Base-by-base conservation (phyloP, 2,888 invertebrate species). In the Theretra japonica region DNA sequence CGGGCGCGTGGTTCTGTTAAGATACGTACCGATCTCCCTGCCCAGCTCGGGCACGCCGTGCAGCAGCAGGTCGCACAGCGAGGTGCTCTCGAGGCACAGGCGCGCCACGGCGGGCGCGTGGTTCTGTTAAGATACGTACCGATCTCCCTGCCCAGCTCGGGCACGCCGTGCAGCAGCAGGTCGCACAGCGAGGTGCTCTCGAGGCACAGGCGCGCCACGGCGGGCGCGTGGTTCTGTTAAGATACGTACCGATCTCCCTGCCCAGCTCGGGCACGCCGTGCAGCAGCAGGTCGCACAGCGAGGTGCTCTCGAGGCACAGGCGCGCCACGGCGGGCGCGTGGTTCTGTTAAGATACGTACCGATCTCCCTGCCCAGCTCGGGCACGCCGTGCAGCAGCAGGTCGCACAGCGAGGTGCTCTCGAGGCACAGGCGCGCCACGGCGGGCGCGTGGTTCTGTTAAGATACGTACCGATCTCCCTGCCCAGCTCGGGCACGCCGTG, bases 161-260 rank as follows among this genome's bases (percentile, higher is more conserved):
- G 96, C 75, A 95, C 95, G 73, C 98, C 98, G 87, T 96, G 96
- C 80, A 96, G 94, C 0, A 98, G 95, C 72, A 96, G 93, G 86
- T 98, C 98, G 76, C 96, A 96, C 87, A 98, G 95, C 0, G 98
- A 98, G 0, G 97, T 97, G 75, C 97, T 97, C 85, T 98, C 98
- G 33, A 98, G 91, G 2, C 97, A 97, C 17, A 98, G 91, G 58
- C 97, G 95, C 0, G 98, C 98, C 73, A 98, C 96, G 70, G 96
- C 95, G 0, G 98, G 98, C 0, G 98, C 97, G 84, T 97, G 95
- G 86, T 95, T 95, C 87, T 97, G n/a, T n/a, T n/a, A n/a, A n/a
- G n/a, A n/a, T n/a, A n/a, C n/a, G n/a, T n/a, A n/a, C n/a, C n/a
- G n/a, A n/a, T n/a, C n/a, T 96, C 96, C 73, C 95, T 93, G 0